These are phyloP conservation scores for Vultur gryphus DNA, from an alignment of 2,797 vertebrate species.

Conservation along the genomic window DNA sequence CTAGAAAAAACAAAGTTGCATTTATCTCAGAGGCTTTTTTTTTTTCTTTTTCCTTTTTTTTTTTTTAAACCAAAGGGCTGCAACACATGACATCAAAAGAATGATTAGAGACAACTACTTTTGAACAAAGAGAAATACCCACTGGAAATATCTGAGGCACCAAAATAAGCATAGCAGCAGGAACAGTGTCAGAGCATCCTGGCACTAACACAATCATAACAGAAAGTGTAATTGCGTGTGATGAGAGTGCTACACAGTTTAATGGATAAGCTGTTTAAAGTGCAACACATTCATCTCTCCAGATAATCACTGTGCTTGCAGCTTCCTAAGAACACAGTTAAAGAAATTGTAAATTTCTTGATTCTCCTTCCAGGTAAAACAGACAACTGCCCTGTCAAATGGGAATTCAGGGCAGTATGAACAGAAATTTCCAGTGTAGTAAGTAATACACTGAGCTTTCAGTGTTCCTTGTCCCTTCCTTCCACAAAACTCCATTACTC, in stretches of 20 bases:
- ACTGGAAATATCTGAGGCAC: background rate
- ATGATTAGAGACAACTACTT: background rate
- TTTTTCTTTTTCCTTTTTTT: background rate
- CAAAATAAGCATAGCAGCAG: background rate
- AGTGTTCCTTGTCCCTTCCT: background rate
- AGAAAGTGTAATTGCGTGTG: background rate
- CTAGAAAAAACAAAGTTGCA: conserved; percentile 68
- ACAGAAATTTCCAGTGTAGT: conserved; percentile 3
- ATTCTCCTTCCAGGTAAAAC: conserved; percentile 10
- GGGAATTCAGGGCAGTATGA: background rate
- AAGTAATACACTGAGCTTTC: conserved; percentile 30
- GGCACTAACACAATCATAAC: background rate
- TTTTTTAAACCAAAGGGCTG: background rate
- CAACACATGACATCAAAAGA: background rate
- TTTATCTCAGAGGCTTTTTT: background rate
- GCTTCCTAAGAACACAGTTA: conserved; percentile 23
- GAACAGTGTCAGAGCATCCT: background rate
- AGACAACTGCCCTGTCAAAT: background rate
- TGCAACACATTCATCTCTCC: background rate
- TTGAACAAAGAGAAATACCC: background rate
- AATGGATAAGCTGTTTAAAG: conserved; percentile 11
- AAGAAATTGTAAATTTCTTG: background rate
- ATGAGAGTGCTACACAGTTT: conserved; percentile 7
- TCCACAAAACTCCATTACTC: background rate
- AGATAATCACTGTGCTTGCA: conserved; percentile 7